Evolutionary conservation across 2,888 invertebrate genomes (phyloP), one percentile per base, ranked within the genome.

Genomic region (Drosophila conformis): DNA sequence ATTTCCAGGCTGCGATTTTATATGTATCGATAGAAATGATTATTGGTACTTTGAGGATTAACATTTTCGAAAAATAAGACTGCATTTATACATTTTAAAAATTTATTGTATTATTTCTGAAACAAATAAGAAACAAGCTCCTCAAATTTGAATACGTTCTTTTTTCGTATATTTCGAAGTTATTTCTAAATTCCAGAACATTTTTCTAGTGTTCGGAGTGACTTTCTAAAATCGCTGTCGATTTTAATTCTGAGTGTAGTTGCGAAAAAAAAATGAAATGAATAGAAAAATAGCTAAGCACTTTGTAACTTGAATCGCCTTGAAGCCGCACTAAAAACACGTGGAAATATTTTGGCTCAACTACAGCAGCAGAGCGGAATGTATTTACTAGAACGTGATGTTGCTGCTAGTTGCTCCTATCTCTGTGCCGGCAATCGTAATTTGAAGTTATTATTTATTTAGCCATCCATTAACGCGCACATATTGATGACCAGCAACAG

Each of bases 401-500:
- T 63, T 75, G 36, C 68, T 61, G 29, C 53, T 51, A 59, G 65
- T 48, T 53, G 13, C 56, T 33, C n/a, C 36, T 27, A 63, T 48
- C 40, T 63, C 33, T 54, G 52, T 61, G 40, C 29, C 58, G 57
- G 80, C 80, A 89, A 86, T 90, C 82, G 90, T 89, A 89, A 89
- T 89, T 90, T 89, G 75, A 79, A 88, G 81, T 89, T 83, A 89
- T 89, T 80, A 90, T 83, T 90, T 89, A 89, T 89, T 89, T 86
- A 89, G 79, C 79, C 82, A 77, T 86, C 90, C 88, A 90, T 90
- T 90, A 88, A 88, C 83, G 83, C 80, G 82, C 89, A 86, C 80
- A 87, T 88, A 87, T 88, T 89, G 80, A 82, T 81, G 86, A 74
- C 76, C 80, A 70, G 61, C 64, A 69, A 15, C 46, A 54, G 53